Evolutionary conservation across 1,140 invertebrate genomes (phyloP).

Genomic region (Camponotus floridanus): DNA sequence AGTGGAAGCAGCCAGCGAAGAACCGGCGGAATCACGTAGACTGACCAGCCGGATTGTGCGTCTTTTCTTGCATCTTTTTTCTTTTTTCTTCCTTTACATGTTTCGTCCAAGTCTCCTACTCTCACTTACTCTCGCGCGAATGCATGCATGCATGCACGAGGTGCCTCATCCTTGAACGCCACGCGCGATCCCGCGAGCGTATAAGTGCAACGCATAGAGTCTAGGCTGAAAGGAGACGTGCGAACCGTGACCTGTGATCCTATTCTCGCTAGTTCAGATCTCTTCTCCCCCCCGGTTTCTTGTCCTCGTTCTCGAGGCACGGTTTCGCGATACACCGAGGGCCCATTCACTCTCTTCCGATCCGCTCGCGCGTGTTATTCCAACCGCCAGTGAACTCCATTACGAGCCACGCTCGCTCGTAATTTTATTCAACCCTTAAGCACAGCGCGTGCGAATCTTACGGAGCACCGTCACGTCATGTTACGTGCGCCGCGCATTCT

Average conservation of each 20-base stretch:
- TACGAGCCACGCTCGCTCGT: conserved; percentile 29
- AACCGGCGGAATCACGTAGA: conserved; percentile 56
- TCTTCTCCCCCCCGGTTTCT: neutral
- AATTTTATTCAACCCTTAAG: conserved; percentile 33
- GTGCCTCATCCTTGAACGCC: neutral
- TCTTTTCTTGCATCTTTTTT: conserved; percentile 13
- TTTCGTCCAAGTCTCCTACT: neutral
- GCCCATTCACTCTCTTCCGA: conserved; percentile 28
- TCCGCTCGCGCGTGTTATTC: neutral
- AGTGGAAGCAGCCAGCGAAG: conserved; percentile 57
- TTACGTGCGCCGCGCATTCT: conserved; percentile 61
- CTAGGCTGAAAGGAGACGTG: conserved; percentile 29
- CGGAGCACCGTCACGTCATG: conserved; percentile 63
- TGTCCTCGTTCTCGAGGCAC: conserved; percentile 21
- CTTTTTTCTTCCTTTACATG: neutral
- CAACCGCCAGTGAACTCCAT: neutral
- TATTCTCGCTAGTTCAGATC: conserved; percentile 9
- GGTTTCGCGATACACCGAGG: conserved; percentile 42
- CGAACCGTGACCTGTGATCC: conserved; percentile 64
- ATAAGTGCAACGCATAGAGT: too few relatives aligned
- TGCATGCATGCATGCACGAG: neutral
- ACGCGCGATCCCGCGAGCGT: conserved; percentile 1
- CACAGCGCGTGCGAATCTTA: conserved; percentile 53
- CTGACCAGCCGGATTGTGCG: conserved; percentile 44
- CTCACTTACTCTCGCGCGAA: neutral